These are phyloP conservation scores for Rhabdophis nuchalis DNA, from an alignment of 2,797 vertebrate species.

Conservation along the genomic window DNA sequence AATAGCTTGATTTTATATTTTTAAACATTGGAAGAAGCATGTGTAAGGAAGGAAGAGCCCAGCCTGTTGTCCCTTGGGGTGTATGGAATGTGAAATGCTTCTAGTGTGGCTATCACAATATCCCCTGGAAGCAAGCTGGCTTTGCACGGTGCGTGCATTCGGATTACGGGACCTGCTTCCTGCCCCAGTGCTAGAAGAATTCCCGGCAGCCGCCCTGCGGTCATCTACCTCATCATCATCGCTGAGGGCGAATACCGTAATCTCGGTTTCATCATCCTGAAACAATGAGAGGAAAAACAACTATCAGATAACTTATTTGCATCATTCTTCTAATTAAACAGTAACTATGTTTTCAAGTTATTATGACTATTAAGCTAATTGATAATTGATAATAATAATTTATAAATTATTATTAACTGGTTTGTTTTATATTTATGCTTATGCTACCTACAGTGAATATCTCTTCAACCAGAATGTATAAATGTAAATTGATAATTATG, in stretches of 20 bases:
- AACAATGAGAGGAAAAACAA: background rate
- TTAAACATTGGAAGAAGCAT: background rate
- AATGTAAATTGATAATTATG: background rate
- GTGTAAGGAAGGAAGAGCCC: accelerated
- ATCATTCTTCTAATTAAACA: background rate
- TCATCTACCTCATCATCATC: constrained; percentile 81
- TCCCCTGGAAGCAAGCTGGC: background rate
- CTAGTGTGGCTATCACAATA: background rate
- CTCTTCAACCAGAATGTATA: background rate
- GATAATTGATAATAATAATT: background rate
- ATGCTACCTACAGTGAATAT: background rate
- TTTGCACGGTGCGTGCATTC: background rate
- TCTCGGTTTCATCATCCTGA: constrained; percentile 92
- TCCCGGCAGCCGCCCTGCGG: background rate
- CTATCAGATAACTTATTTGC: background rate
- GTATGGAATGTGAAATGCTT: accelerated
- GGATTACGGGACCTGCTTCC: background rate
- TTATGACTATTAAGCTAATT: background rate
- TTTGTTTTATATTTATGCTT: background rate
- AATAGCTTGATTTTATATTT: background rate
- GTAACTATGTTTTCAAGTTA: background rate
- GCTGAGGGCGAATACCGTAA: constrained; percentile 87
- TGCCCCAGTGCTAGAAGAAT: background rate
- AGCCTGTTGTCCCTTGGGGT: accelerated
- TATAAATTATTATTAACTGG: background rate